Percentiles rank a stretch among this genome's conserved stretches.
These are phyloP conservation scores for Hyperoplus lanceolatus DNA, from an alignment of 2,797 vertebrate species.

Conservation along the genomic window DNA sequence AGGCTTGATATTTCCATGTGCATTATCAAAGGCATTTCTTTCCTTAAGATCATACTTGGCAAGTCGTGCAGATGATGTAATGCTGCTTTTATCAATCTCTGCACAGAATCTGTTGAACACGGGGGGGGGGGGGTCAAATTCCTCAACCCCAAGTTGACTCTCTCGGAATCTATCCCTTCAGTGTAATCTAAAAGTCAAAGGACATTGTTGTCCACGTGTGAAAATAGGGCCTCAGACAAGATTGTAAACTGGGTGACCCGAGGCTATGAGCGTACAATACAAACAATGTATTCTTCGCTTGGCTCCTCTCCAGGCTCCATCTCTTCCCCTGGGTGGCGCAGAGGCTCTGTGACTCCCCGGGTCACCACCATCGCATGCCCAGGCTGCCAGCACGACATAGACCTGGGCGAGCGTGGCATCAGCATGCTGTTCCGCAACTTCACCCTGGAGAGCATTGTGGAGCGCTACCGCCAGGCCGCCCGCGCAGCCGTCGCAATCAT, in stretches of 20 bases:
- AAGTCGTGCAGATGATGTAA: slow-evolving; percentile 50
- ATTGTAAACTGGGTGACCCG: slow-evolving; percentile 45
- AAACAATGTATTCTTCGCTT: slow-evolving; percentile 44
- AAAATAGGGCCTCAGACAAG: slow-evolving; percentile 70
- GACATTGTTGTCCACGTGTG: slow-evolving; percentile 37
- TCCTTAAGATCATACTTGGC: slow-evolving; percentile 52
- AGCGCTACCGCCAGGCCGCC: slow-evolving; percentile 96
- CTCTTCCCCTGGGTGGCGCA: slow-evolving; percentile 91
- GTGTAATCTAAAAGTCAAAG: slow-evolving; percentile 30
- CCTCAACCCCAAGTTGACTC: slow-evolving; percentile 42
- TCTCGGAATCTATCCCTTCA: slow-evolving; percentile 33
- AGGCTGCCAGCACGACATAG: slow-evolving; percentile 94
- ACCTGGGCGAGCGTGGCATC: slow-evolving; percentile 97
- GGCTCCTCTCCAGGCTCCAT: slow-evolving; percentile 80
- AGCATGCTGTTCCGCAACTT: slow-evolving; percentile 97
- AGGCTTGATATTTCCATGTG: slow-evolving; percentile 14
- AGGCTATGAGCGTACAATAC: background rate
- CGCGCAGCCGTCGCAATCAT: slow-evolving; percentile 94
- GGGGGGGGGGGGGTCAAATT: slow-evolving; percentile 14
- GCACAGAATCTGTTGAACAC: slow-evolving; percentile 45
- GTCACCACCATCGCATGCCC: slow-evolving; percentile 93
- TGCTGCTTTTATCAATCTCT: slow-evolving; percentile 38
- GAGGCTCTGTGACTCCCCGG: slow-evolving; percentile 91
- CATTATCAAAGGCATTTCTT: slow-evolving; percentile 48
- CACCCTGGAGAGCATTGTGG: slow-evolving; percentile 96